Base-by-base conservation (phyloP, 2,797 vertebrate genomes). In the Loriculus beryllinus region DNA sequence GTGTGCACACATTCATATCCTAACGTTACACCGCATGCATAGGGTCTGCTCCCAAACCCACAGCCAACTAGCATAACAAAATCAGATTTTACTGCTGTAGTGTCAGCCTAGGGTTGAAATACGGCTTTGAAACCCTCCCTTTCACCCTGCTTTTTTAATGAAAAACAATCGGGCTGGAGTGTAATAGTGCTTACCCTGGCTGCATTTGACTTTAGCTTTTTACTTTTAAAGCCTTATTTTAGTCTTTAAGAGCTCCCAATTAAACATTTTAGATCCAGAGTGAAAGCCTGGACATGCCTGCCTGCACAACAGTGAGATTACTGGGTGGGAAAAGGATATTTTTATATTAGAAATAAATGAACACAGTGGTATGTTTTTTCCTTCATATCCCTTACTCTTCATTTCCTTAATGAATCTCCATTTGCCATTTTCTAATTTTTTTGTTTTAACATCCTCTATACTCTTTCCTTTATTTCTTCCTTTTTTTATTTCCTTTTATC, bases 41-140 rank as follows among this genome's bases (percentile, higher is more conserved):
- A 95, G 80, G 86, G 79, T 93, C 92, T 95, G 92, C 78, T 96
- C 94, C 89, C 94, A 95, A 94, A 95, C 70, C 94, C 92, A 65
- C 93, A 96, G 93, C 95, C 96, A 95, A 88, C 89, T 93, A 94
- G 70, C 95, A 82, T 90, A 96, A 83, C 88, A 95, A 96, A 97
- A 96, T 96, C 93, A 87, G 82, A 67, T 90, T 97, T 97, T 96
- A 93, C 93, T 95, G 91, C 92, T 86, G 76, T 87, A 88, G 49
- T 92, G 93, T 96, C 96, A 94, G 93, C 84, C 94, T 79, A n/a
- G 70, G 68, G 77, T 92, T 97, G 95, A 97, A 96, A 97, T 96
- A 96, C 8, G 47, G 60, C 93, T 96, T 96, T 93, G 94, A 97
- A 96, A 96, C 91, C 63, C 91, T 96, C 68, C 88, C 80, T 94